Evolutionary conservation across 2,113 vertebrate genomes (phyloP).

Genomic region (Buteo buteo): DNA sequence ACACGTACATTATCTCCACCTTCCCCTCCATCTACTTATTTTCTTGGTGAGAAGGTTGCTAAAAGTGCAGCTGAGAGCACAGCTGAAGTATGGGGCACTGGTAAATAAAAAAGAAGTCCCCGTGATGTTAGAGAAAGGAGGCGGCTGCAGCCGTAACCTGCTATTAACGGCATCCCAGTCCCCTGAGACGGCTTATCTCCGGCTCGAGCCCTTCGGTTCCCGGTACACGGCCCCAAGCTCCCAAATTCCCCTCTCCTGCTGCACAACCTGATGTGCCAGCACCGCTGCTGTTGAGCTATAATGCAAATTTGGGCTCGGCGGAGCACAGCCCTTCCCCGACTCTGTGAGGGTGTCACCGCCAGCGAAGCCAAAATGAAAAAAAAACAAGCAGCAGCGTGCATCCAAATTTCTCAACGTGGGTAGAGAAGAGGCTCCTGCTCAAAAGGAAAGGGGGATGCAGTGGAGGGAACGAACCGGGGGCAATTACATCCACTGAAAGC

Average conservation of each 20-base stretch:
- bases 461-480: neutral
- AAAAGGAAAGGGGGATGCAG: neutral
- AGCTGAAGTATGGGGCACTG: neutral
- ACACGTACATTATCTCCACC: fast-evolving
- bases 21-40: neutral
- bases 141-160: neutral
- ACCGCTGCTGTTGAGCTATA: neutral
- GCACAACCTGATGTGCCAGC: fast-evolving
- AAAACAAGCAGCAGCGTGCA: neutral
- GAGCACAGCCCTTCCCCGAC: neutral
- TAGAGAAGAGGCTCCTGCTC: neutral
- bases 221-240: fast-evolving
- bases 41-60: neutral
- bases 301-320: fast-evolving
- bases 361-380: neutral
- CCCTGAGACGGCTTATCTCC: fast-evolving
- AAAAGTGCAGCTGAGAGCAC: neutral
- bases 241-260: neutral
- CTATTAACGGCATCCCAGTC: neutral
- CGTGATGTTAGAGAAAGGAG: neutral
- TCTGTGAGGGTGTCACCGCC: fast-evolving
- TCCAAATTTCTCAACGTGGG: neutral
- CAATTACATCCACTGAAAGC: neutral
- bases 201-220: fast-evolving
- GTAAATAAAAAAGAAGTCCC: neutral